Evolutionary conservation across 2,888 invertebrate genomes (phyloP), one percentile per base, ranked within the genome.

Genomic region (Schizotus pectinicornis): DNA sequence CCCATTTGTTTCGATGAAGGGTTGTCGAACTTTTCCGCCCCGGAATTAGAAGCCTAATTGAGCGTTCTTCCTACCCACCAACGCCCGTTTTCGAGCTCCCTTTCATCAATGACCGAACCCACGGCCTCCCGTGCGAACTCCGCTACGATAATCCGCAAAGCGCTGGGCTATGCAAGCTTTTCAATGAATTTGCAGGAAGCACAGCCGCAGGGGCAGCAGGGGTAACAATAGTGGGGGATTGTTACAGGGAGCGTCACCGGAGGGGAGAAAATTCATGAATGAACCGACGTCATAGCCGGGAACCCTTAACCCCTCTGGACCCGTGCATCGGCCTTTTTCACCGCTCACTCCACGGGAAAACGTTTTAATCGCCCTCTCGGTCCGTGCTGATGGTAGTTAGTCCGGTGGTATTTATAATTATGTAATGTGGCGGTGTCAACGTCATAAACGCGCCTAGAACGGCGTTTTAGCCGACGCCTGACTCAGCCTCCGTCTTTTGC

Each of bases 381-480:
- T 5, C 22, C 22, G 22, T 32, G 11, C 11, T 8, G 13, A 2
- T 37, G 11, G 6, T 22, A 22, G 22, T 22, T 22, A 22, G 22
- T 5, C 22, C 22, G 22, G 5, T 22, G 22, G 7, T 9, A 37
- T n/a, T 56, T 38, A 38, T 41, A 58, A 58, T 58, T 58, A 58
- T 58, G 51, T 55, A 59, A 60, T 62, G 56, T 57, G 50, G 55
- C 48, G 58, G 56, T 61, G 56, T 63, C 61, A 63, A 60, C 62
- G 43, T 52, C 38, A 41, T 50, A 53, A 49, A 55, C 37, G 50
- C 50, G 49, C 58, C 62, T 54, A 57, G 59, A 63, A 57, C 65
- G 62, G 68, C 67, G 67, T 65, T 71, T 70, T 66, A 65, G 65
- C 63, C 62, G 70, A 66, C 66, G 69, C 64, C 70, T 74, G 74